Percentiles rank a stretch among this genome's conserved stretches.
phyloP scores from a whole-genome alignment of 2,888 invertebrate genomes.

The Tholera decimalis region DNA sequence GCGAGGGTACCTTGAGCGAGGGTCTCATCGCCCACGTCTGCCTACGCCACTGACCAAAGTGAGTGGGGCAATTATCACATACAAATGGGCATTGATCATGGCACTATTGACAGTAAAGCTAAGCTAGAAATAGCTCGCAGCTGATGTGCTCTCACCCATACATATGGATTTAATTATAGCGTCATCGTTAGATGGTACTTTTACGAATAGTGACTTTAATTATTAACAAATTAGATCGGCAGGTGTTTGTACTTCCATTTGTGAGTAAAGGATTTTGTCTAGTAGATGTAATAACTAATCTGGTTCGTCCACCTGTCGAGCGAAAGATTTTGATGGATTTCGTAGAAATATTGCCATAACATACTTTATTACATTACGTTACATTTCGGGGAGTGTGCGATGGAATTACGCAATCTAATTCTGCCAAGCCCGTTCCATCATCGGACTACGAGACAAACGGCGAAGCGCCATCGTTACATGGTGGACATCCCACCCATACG shows the following conservation, averaged over 20 bases:
- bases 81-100: conserved; percentile 1
- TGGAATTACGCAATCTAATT: too few species aligned
- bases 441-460: too few species aligned
- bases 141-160: conserved; percentile 2
- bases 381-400: too few species aligned
- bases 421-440: too few species aligned
- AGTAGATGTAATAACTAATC: not conserved
- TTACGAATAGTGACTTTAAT: conserved; percentile 4
- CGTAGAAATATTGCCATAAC: too few species aligned
- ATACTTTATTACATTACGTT: too few species aligned
- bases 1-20: too few species aligned
- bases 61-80: not conserved
- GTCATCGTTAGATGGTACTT: not conserved
- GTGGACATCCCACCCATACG: too few species aligned
- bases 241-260: conserved; percentile 12
- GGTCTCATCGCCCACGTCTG: too few species aligned
- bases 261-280: not conserved
- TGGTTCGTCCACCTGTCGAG: not conserved
- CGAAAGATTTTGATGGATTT: not conserved
- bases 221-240: conserved; percentile 18
- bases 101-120: conserved; percentile 12
- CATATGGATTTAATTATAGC: not conserved
- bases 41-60: too few species aligned
- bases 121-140: conserved; percentile 10
- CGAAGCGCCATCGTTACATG: too few species aligned